Evolutionary conservation across 2,797 vertebrate genomes (phyloP).

Genomic region (Xenentodon cancila): DNA sequence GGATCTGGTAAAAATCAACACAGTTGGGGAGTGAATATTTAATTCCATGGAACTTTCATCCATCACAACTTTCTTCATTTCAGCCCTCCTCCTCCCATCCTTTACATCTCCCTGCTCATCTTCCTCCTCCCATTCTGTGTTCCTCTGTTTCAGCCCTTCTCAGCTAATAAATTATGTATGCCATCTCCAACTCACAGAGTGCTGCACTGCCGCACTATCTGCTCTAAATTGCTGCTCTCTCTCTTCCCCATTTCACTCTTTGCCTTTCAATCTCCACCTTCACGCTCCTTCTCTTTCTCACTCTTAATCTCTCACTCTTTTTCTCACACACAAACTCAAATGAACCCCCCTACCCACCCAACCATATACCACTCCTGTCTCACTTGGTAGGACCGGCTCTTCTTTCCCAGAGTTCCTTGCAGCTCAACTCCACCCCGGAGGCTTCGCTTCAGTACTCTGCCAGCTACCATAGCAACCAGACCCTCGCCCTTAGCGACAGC

Average conservation of each 20-base stretch:
- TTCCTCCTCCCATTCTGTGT: slow-evolving; percentile 66
- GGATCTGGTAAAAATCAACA: slow-evolving; percentile 14
- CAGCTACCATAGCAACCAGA: slow-evolving; percentile 99
- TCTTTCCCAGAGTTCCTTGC: slow-evolving; percentile 97
- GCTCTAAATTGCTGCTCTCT: slow-evolving; percentile 81
- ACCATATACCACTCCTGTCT: slow-evolving; percentile 60
- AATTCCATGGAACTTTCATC: slow-evolving; percentile 48
- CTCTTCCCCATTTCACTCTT: slow-evolving; percentile 67
- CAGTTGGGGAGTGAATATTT: slow-evolving; percentile 40
- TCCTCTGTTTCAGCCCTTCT: slow-evolving; percentile 78
- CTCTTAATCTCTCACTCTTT: slow-evolving; percentile 73
- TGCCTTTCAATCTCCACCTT: slow-evolving; percentile 64
- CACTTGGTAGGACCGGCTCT: slow-evolving; percentile 90
- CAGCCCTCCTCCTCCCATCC: slow-evolving; percentile 50
- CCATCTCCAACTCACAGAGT: slow-evolving; percentile 82
- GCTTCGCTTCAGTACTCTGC: slow-evolving; percentile 98
- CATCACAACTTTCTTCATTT: slow-evolving; percentile 59
- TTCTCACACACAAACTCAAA: slow-evolving; percentile 57
- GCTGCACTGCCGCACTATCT: slow-evolving; percentile 88
- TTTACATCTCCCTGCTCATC: slow-evolving; percentile 53
- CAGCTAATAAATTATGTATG: slow-evolving; percentile 87
- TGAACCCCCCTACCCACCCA: slow-evolving; percentile 45
- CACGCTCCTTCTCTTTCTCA: slow-evolving; percentile 54
- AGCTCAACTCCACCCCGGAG: slow-evolving; percentile 98
- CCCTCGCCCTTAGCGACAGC: slow-evolving; percentile 93